Percentiles rank a stretch among this genome's conserved stretches.
Conservation (phyloP, 2,797 vertebrate genomes). For the Gymnopithys bicolor region DNA sequence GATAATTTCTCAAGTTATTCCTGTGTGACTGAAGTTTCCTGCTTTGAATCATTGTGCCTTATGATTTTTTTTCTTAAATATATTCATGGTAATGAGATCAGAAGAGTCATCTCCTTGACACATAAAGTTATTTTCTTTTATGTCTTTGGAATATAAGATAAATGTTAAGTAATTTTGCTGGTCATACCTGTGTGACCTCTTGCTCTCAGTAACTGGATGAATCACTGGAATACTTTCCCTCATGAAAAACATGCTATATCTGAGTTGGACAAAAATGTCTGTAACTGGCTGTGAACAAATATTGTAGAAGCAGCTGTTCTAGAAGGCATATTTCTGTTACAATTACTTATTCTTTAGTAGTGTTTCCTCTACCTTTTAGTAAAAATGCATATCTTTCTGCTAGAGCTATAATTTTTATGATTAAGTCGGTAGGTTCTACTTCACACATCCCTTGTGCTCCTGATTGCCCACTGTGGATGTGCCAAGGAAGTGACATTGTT, state of each 20-base stretch:
- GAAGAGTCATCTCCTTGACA: neutral
- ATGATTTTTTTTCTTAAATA: neutral
- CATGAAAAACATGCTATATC: neutral
- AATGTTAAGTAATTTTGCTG: neutral
- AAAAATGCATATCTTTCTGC: neutral
- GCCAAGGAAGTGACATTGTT: neutral
- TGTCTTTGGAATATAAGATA: neutral
- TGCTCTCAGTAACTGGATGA: neutral
- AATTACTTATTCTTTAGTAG: neutral
- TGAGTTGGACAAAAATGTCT: neutral
- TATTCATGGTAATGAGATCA: neutral
- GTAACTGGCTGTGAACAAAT: neutral
- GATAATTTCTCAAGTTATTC: neutral
- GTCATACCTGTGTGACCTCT: neutral
- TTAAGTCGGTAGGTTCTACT: neutral
- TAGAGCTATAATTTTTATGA: neutral
- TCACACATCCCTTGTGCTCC: neutral
- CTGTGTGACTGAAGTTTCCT: neutral
- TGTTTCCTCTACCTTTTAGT: neutral
- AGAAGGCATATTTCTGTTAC: neutral
- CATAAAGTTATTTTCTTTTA: neutral
- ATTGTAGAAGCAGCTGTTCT: neutral
- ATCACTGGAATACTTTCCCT: neutral
- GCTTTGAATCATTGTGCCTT: neutral
- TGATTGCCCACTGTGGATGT: neutral